Base-by-base conservation (phyloP, 2,888 invertebrate genomes). In the Dastarcus helophoroides region DNA sequence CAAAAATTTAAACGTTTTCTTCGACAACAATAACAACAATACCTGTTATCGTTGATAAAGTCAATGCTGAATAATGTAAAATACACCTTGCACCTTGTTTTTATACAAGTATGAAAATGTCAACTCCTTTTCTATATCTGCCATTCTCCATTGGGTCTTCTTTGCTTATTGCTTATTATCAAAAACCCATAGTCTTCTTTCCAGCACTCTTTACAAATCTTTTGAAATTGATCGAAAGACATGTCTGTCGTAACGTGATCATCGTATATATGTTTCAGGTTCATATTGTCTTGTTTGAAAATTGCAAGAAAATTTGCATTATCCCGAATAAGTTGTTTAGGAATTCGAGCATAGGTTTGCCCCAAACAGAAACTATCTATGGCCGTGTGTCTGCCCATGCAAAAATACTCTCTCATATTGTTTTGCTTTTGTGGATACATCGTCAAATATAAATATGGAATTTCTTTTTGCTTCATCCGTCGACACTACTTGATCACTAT, bases 381-480 rank as follows among this genome's bases (percentile, higher is more conserved):
- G 21, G 38, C 13, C 5, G 36, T 41, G 37, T 51, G 51, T 13
- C 51, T 37, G 5, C 48, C 47, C 32, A 53, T 50, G 6, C 6
- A n/a, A 17, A 17, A 17, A n/a, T 17, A 17, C 19, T 6, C 19
- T 17, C 19, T 17, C 6, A 17, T 48, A 19, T 40, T 43, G 22
- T 46, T 36, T 35, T 52, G 50, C 28, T 50, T 48, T 8, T 51
- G 53, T 21, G 50, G 48, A 47, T 11, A 58, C 47, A 45, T 59
- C 56, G 39, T 58, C 56, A 37, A 60, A 60, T 26, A 60, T 53
- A 35, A 58, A 46, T 9, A 59, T 41, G 5, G 53, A 54, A 41
- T 51, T 45, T 32, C 26, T 25, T 42, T 40, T 41, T 2, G 50
- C 48, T 12, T 46, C 33, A 3, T 39, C 8, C 6, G 47, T 44